Evolutionary conservation across 2,888 invertebrate species (phyloP).

Genomic region (Punctoribates punctum): DNA sequence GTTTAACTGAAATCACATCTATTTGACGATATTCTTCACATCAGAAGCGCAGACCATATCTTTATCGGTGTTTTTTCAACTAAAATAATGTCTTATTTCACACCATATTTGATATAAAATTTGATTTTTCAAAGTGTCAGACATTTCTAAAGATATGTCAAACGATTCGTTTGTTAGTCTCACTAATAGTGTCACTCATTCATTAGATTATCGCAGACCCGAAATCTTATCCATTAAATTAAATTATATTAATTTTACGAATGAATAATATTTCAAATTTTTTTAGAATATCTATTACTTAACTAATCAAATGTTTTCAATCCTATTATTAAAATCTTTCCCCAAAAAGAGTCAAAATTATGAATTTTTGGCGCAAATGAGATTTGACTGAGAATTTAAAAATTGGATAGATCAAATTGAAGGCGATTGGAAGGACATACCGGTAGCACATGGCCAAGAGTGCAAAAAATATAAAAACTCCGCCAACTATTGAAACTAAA

Average conservation of each 20-base stretch:
- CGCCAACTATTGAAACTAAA: conserved; percentile 98
- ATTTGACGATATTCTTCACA: too few species aligned
- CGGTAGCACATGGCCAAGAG: conserved; percentile 99
- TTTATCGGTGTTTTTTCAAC: too few species aligned
- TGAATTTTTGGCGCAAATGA: too few species aligned
- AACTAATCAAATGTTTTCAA: too few species aligned
- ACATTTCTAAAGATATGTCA: neutral
- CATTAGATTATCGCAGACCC: neutral
- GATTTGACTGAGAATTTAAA: too few species aligned
- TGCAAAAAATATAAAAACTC: conserved; percentile 97
- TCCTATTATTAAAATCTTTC: too few species aligned
- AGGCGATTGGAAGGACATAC: conserved; percentile 55
- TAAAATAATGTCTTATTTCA: neutral
- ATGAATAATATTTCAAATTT: neutral
- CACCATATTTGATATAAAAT: neutral
- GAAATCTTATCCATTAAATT: neutral
- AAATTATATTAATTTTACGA: too few species aligned
- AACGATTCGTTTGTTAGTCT: neutral
- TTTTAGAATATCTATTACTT: too few species aligned
- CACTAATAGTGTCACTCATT: conserved; percentile 31
- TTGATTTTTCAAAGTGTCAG: conserved; percentile 15
- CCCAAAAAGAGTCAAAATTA: too few species aligned
- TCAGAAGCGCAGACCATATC: too few species aligned
- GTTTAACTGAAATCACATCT: neutral
- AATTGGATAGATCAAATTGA: too few species aligned